phyloP scores from a whole-genome alignment of 2,888 invertebrate genomes.

The Dione vanillae region DNA sequence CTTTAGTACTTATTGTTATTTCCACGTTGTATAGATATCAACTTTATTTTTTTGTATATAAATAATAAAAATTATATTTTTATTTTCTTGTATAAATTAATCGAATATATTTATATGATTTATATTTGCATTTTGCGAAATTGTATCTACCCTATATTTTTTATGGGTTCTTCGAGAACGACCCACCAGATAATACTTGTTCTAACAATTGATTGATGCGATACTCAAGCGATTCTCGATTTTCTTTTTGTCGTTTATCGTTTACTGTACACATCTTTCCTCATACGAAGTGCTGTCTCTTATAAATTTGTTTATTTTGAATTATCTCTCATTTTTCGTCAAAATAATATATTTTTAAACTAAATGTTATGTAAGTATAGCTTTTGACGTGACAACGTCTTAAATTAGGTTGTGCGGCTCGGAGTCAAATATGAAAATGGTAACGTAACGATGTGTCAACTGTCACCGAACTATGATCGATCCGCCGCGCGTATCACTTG shows the following conservation, averaged over 20 bases:
- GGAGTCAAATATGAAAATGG: no score
- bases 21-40: constrained; percentile 72
- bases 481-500: no score
- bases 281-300: constrained; percentile 45
- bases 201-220: constrained; percentile 50
- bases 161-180: constrained; percentile 44
- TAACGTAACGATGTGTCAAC: no score
- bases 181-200: constrained; percentile 64
- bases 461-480: no score
- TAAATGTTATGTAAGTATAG: background rate
- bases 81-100: constrained; percentile 77
- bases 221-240: constrained; percentile 39
- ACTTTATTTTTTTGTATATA: constrained; percentile 82
- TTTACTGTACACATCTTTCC: constrained; percentile 31
- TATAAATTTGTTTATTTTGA: constrained; percentile 19
- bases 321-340: background rate
- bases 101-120: constrained; percentile 70
- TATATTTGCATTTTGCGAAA: constrained; percentile 65
- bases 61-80: constrained; percentile 52
- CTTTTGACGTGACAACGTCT: no score
- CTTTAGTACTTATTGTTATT: constrained; percentile 77
- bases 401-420: no score
- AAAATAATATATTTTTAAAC: background rate
- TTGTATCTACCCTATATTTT: constrained; percentile 26
- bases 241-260: constrained; percentile 12